A percentile compares a stretch with the other conserved stretches of the same genome.
These are phyloP conservation scores for Isoperla grammatica DNA, from an alignment of 2,888 invertebrate genomes.

Conservation along the genomic window DNA sequence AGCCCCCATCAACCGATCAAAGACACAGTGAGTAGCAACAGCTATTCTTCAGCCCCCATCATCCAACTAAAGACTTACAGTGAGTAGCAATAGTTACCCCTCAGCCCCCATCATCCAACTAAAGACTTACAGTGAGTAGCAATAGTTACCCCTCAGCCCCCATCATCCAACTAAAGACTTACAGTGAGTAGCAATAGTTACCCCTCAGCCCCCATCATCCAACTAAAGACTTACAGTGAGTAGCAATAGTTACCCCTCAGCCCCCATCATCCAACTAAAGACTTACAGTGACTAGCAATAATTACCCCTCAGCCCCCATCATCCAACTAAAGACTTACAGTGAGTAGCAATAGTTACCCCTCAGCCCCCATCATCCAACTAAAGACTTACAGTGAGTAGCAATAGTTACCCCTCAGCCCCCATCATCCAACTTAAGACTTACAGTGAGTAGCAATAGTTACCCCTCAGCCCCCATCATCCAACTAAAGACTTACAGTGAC, in stretches of 20 bases:
- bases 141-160: constrained; percentile 42
- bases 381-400: constrained; percentile 59
- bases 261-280: constrained; percentile 54
- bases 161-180: constrained; percentile 57
- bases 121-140: constrained; percentile 59
- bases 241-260: constrained; percentile 41
- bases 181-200: constrained; percentile 54
- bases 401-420: constrained; percentile 42
- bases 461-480: constrained; percentile 48
- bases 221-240: constrained; percentile 63
- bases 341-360: constrained; percentile 48
- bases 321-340: constrained; percentile 61
- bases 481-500: constrained; percentile 63
- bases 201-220: constrained; percentile 48
- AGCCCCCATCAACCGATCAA: constrained; percentile 52
- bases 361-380: constrained; percentile 51
- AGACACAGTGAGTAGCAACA: constrained; percentile 57
- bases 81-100: constrained; percentile 48
- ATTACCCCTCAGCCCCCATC: constrained; percentile 45
- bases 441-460: constrained; percentile 54
- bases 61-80: constrained; percentile 61
- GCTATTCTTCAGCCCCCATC: constrained; percentile 45
- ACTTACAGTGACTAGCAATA: constrained; percentile 55
- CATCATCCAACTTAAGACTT: constrained; percentile 57
- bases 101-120: constrained; percentile 51